Conservation (phyloP, 2,888 invertebrate species). For the Ophion ellenae region DNA sequence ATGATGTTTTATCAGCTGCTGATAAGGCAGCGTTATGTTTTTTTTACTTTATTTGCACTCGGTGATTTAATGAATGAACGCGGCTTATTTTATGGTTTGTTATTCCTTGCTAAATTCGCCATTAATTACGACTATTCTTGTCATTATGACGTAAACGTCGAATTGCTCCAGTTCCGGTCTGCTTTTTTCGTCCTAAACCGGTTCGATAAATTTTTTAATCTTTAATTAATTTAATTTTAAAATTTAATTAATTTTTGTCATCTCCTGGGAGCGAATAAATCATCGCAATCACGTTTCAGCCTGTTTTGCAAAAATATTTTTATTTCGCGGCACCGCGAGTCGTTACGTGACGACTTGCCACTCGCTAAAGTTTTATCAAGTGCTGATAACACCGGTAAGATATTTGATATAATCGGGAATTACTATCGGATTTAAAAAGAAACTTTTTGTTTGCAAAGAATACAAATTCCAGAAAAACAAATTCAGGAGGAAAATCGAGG, state of each 20-base stretch:
- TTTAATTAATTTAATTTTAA: no score
- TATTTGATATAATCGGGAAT: background rate
- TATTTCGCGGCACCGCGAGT: background rate
- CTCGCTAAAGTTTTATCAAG: background rate
- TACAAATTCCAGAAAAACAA: background rate
- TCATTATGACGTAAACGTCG: background rate
- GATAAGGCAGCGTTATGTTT: background rate
- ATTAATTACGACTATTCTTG: no score
- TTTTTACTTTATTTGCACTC: background rate
- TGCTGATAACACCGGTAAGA: background rate
- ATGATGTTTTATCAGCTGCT: slow-evolving; percentile 19
- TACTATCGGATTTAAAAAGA: background rate
- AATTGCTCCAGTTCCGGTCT: background rate
- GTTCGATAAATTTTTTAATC: background rate
- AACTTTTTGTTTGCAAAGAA: background rate
- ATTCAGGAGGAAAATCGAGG: no score
- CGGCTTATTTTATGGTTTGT: background rate
- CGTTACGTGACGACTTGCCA: background rate
- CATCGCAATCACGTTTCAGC: background rate
- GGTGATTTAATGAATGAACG: background rate
- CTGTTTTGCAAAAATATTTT: background rate
- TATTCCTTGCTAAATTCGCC: no score
- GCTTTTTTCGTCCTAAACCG: background rate
- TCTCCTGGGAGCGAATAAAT: background rate
- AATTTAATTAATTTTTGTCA: background rate